Conservation (phyloP, 2,113 vertebrate genomes). For the Nannobrachium achirus region DNA sequence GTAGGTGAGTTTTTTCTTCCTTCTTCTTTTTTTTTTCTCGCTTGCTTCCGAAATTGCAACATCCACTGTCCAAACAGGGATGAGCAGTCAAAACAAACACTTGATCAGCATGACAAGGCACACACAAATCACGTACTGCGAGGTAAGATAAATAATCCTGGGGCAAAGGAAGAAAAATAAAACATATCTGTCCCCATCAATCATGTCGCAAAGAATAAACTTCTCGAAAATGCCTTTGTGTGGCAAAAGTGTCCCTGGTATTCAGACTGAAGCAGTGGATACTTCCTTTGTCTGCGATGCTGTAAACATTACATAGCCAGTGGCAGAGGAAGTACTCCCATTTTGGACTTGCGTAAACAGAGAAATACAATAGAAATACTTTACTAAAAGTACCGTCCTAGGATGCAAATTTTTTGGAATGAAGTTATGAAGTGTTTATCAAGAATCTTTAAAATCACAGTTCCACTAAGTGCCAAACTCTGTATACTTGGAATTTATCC, state of each 20-base stretch:
- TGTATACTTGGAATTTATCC: too few species aligned
- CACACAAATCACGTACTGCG: not conserved
- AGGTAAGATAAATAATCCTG: not conserved
- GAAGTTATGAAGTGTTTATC: too few species aligned
- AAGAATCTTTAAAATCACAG: too few species aligned
- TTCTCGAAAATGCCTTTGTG: not conserved
- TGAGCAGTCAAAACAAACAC: conserved; percentile 32
- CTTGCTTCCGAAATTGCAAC: not conserved
- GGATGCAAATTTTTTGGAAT: too few species aligned
- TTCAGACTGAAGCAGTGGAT: not conserved
- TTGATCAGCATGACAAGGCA: conserved; percentile 43
- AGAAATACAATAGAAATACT: too few species aligned
- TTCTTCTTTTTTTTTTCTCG: too few species aligned
- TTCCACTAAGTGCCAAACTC: too few species aligned
- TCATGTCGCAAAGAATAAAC: conserved; percentile 3
- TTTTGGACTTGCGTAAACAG: too few species aligned
- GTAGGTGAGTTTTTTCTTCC: conserved; percentile 24
- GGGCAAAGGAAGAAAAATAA: not conserved
- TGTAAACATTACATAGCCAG: not conserved
- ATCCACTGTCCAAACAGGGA: conserved; percentile 15
- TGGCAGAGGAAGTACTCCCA: too few species aligned
- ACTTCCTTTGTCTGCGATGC: not conserved
- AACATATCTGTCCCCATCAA: not conserved
- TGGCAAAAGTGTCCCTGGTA: too few species aligned
- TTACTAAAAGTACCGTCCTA: too few species aligned